Conservation (phyloP, 2,113 vertebrate species). For the Rhagologus leucostigma region DNA sequence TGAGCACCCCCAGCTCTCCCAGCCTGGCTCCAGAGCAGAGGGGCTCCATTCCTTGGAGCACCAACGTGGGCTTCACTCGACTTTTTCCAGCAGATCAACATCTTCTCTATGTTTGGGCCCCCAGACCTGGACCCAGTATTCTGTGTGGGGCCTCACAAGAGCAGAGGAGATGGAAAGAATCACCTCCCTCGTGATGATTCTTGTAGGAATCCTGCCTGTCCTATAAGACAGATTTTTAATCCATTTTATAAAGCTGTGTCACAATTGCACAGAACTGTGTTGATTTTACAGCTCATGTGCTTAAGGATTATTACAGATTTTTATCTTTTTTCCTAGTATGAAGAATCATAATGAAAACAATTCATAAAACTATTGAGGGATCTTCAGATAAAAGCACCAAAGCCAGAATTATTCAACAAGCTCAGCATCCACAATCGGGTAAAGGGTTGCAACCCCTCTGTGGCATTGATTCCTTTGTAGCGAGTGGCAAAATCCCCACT, state of each 20-base stretch:
- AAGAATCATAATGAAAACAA: neutral
- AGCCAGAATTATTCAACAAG: neutral
- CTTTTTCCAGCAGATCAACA: neutral
- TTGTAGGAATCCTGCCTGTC: no score
- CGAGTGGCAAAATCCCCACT: neutral
- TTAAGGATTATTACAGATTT: neutral
- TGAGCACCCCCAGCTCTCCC: neutral
- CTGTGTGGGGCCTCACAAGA: neutral
- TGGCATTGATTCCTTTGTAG: neutral
- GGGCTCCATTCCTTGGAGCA: neutral
- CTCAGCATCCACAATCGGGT: neutral
- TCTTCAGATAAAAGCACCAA: neutral
- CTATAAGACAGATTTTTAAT: neutral
- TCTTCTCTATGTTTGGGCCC: neutral
- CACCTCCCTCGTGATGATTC: rapidly evolving
- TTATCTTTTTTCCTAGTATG: neutral
- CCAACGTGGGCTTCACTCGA: rapidly evolving
- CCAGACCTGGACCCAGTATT: neutral
- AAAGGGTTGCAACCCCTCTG: neutral
- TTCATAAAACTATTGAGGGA: neutral
- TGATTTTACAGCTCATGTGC: neutral
- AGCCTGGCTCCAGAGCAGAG: neutral
- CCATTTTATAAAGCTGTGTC: neutral
- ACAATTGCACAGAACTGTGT: neutral
- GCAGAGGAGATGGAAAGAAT: neutral